These are phyloP conservation scores for Chloroclystis v-ata DNA, from an alignment of 2,888 invertebrate genomes.

Conservation along the genomic window DNA sequence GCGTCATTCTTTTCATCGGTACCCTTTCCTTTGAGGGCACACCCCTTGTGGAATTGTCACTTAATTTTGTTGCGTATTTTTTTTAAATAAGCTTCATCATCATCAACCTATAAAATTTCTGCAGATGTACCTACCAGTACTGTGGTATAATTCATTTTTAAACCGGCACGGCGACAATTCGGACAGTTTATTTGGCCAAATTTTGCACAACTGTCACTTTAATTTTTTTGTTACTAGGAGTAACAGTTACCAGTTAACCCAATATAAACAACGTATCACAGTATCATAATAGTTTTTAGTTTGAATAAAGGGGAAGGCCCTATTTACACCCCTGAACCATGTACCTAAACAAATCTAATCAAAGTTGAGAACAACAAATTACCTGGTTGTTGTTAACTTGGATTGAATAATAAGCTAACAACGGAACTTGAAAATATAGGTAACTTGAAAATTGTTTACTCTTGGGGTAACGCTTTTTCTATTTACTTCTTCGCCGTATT, in stretches of 20 bases:
- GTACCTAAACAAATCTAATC: slow-evolving; percentile 34
- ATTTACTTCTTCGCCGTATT: slow-evolving; percentile 6
- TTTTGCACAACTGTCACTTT: too few relatives aligned
- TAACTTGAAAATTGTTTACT: slow-evolving; percentile 19
- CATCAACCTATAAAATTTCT: background rate
- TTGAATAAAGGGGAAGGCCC: background rate
- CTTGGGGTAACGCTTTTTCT: slow-evolving; percentile 6
- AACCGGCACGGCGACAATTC: too few relatives aligned
- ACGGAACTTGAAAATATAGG: slow-evolving; percentile 35
- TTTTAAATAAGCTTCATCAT: background rate
- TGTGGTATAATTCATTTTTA: too few relatives aligned
- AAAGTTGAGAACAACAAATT: slow-evolving; percentile 40
- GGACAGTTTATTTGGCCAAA: too few relatives aligned
- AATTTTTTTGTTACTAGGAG: too few relatives aligned
- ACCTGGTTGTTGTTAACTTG: slow-evolving; percentile 36
- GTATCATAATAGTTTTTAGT: background rate
- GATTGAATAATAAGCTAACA: slow-evolving; percentile 40
- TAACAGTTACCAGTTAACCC: too few relatives aligned
- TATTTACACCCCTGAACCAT: background rate
- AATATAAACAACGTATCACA: background rate
- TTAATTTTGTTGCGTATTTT: background rate
- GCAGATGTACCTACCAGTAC: too few relatives aligned
- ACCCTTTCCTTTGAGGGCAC: background rate
- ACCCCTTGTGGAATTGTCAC: background rate
- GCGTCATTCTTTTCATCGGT: slow-evolving; percentile 5